phyloP scores from a whole-genome alignment of 2,888 invertebrate species.

The Drosophila bunnanda region DNA sequence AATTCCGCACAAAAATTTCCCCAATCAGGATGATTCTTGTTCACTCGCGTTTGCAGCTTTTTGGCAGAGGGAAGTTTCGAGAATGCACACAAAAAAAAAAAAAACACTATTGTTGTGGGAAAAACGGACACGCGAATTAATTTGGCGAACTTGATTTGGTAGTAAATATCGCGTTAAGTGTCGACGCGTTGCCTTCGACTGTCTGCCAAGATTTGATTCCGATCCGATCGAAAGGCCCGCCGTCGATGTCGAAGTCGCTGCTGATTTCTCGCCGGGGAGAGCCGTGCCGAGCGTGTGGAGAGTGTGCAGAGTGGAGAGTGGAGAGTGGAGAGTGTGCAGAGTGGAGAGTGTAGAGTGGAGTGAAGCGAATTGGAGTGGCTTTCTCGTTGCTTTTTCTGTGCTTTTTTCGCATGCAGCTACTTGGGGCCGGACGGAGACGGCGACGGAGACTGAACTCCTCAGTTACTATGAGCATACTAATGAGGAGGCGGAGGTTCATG shows the following conservation, averaged over 20 bases:
- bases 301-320: background rate
- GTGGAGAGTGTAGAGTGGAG: constrained; percentile 14
- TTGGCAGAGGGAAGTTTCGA: constrained; percentile 19
- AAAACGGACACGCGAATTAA: constrained; percentile 4
- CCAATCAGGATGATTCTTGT: constrained; percentile 17
- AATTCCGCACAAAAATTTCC: constrained; percentile 32
- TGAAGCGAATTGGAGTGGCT: constrained; percentile 30
- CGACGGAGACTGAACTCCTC: constrained; percentile 65
- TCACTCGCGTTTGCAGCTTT: background rate
- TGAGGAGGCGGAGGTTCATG: constrained; percentile 58
- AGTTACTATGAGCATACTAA: constrained; percentile 74
- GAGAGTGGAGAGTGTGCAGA: constrained; percentile 7
- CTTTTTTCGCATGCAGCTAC: constrained; percentile 23
- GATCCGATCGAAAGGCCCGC: constrained; percentile 68
- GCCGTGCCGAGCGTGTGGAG: constrained; percentile 11
- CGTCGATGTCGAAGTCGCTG: constrained; percentile 29
- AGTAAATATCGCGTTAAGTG: constrained; percentile 46
- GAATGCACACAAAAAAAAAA: constrained; percentile 13
- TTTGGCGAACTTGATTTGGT: constrained; percentile 8
- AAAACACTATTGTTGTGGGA: too few relatives aligned
- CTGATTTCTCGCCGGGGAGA: constrained; percentile 37
- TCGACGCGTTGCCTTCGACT: constrained; percentile 73
- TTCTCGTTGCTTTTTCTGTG: constrained; percentile 15
- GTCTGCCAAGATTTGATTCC: constrained; percentile 76
- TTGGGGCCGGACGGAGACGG: constrained; percentile 7